A percentile compares a stretch with the other conserved stretches of the same genome.
These are phyloP conservation scores for Diplogasteroides magnus DNA, from an alignment of 1,140 invertebrate species.

Conservation along the genomic window DNA sequence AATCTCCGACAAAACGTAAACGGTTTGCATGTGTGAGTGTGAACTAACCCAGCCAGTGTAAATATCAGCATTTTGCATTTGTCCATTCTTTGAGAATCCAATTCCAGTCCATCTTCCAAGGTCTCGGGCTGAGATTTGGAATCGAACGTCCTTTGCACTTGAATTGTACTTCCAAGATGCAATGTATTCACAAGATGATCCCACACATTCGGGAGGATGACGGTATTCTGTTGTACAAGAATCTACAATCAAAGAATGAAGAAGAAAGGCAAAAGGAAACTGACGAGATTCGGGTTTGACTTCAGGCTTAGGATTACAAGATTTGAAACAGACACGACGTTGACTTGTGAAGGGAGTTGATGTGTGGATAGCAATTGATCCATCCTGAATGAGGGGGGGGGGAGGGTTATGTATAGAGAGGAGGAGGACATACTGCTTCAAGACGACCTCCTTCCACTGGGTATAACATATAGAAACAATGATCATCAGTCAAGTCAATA, in stretches of 20 bases:
- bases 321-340: constrained; percentile 73
- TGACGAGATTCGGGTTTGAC: background rate
- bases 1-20: too few species aligned
- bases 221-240: constrained; percentile 46
- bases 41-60: constrained; percentile 48
- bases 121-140: constrained; percentile 46
- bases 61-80: constrained; percentile 51
- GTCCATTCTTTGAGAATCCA: constrained; percentile 49
- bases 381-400: constrained; percentile 61
- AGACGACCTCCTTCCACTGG: constrained; percentile 54
- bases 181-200: constrained; percentile 48
- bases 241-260: background rate
- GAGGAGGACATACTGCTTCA: constrained; percentile 2
- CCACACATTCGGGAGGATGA: constrained; percentile 41
- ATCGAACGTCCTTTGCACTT: constrained; percentile 34
- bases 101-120: constrained; percentile 56
- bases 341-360: constrained; percentile 71
- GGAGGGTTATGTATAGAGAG: background rate
- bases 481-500: constrained; percentile 40
- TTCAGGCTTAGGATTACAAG: background rate
- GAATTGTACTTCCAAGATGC: constrained; percentile 43
- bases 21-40: too few species aligned
- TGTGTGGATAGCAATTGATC: constrained; percentile 77
- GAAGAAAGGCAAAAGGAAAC: background rate
- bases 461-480: constrained; percentile 54